A percentile compares a stretch with the other conserved stretches of the same genome.
Evolutionary conservation across 2,888 invertebrate species (phyloP).

Genomic region (Agriopis aurantiaria): DNA sequence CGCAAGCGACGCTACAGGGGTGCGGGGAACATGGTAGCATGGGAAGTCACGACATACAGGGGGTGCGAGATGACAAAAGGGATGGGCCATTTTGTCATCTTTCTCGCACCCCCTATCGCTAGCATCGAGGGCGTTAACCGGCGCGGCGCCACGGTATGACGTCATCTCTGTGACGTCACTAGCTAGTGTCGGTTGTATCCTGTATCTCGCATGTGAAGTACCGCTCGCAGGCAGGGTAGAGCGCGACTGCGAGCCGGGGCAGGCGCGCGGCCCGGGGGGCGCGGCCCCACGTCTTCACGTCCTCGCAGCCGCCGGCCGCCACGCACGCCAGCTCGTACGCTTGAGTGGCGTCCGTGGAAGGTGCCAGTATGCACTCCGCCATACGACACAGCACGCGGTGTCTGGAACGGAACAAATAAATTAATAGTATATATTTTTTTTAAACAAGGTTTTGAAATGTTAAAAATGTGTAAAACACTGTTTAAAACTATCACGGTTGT

Average conservation of each 20-base stretch:
- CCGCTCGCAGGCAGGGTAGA: constrained; percentile 58
- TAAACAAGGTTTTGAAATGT: no score
- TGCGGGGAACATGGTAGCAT: no score
- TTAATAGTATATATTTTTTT: no score
- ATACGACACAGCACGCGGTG: constrained; percentile 70
- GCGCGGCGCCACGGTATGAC: no score
- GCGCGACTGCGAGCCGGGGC: constrained; percentile 60
- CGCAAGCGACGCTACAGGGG: no score
- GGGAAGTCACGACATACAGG: no score
- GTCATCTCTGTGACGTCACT: background rate
- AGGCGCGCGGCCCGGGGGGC: constrained; percentile 51
- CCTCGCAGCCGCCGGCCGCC: constrained; percentile 51
- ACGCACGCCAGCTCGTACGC: constrained; percentile 62
- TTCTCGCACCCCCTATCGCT: no score
- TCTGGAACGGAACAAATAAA: constrained; percentile 53
- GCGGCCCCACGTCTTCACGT: constrained; percentile 59
- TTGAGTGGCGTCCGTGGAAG: constrained; percentile 48
- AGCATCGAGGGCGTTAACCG: no score
- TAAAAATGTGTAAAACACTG: no score
- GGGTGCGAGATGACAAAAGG: no score
- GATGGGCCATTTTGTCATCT: no score
- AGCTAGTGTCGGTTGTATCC: background rate
- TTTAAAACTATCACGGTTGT: no score
- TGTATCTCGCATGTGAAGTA: constrained; percentile 62
- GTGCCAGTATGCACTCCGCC: constrained; percentile 62